phyloP scores from a whole-genome alignment of 1,140 invertebrate genomes.

The Penaeus chinensis region DNA sequence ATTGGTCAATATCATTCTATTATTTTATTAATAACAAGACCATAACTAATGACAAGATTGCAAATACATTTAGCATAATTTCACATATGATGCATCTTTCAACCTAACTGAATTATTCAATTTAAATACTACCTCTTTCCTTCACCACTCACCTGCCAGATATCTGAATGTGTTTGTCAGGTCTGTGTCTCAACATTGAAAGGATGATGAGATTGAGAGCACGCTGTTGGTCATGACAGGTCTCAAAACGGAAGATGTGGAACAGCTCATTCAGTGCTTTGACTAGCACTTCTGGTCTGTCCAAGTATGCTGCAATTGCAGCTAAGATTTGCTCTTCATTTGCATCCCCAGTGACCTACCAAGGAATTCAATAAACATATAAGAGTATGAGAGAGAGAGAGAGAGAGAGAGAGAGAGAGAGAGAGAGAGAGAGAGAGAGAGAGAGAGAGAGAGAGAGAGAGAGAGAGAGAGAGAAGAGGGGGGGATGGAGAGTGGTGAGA shows the following conservation, averaged over 20 bases:
- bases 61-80: constrained; percentile 12
- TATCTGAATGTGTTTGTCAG: constrained; percentile 90
- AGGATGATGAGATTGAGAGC: constrained; percentile 83
- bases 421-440: too few relatives aligned
- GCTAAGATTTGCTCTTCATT: constrained; percentile 90
- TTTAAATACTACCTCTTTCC: neutral
- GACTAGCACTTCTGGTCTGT: constrained; percentile 74
- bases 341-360: constrained; percentile 87
- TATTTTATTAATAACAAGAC: too few relatives aligned
- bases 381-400: neutral
- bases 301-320: constrained; percentile 73
- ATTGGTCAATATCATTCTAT: too few relatives aligned
- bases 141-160: constrained; percentile 80
- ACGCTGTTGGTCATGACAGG: constrained; percentile 72
- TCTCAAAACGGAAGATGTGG: constrained; percentile 86
- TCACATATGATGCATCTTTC: constrained; percentile 3
- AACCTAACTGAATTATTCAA: neutral
- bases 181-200: constrained; percentile 85
- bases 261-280: constrained; percentile 92
- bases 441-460: too few relatives aligned
- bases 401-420: too few relatives aligned
- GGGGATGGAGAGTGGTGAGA: too few relatives aligned
- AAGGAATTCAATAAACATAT: constrained; percentile 30
- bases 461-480: too few relatives aligned
- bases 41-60: neutral